These are phyloP conservation scores for Macaria liturata DNA, from an alignment of 2,888 invertebrate genomes.

Conservation along the genomic window DNA sequence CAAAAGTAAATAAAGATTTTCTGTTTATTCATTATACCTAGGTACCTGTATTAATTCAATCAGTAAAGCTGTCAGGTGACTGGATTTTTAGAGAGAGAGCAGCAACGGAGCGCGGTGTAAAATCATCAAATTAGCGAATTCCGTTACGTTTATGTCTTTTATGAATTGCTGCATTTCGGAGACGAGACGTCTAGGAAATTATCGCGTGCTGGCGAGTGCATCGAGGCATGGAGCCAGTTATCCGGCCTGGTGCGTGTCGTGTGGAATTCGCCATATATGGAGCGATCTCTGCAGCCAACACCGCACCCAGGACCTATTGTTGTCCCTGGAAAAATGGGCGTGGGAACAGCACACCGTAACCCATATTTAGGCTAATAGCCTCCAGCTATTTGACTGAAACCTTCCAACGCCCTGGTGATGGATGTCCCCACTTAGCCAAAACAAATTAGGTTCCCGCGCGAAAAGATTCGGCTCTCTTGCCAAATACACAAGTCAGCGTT, in stretches of 20 bases:
- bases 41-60: neutral
- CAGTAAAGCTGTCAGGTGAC: slow-evolving; percentile 5
- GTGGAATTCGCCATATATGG: slow-evolving; percentile 76
- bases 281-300: slow-evolving; percentile 42
- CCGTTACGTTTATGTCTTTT: slow-evolving; percentile 38
- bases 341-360: slow-evolving; percentile 55
- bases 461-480: slow-evolving; percentile 3
- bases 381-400: slow-evolving; percentile 6
- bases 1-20: no score
- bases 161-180: slow-evolving; percentile 24
- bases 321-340: slow-evolving; percentile 48
- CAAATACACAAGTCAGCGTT: slow-evolving; percentile 33
- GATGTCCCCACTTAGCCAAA: slow-evolving; percentile 22
- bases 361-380: slow-evolving; percentile 49
- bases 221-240: slow-evolving; percentile 43
- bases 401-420: slow-evolving; percentile 4
- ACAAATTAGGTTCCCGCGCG: slow-evolving; percentile 7
- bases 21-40: no score
- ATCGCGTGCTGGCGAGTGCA: slow-evolving; percentile 39
- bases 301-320: slow-evolving; percentile 45
- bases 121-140: slow-evolving; percentile 52
- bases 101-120: slow-evolving; percentile 18
- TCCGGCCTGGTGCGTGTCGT: slow-evolving; percentile 55
- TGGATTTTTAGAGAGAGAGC: slow-evolving; percentile 43
- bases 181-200: slow-evolving; percentile 12